These are phyloP conservation scores for Conomelus anceps DNA, from an alignment of 2,888 invertebrate species.

Conservation along the genomic window DNA sequence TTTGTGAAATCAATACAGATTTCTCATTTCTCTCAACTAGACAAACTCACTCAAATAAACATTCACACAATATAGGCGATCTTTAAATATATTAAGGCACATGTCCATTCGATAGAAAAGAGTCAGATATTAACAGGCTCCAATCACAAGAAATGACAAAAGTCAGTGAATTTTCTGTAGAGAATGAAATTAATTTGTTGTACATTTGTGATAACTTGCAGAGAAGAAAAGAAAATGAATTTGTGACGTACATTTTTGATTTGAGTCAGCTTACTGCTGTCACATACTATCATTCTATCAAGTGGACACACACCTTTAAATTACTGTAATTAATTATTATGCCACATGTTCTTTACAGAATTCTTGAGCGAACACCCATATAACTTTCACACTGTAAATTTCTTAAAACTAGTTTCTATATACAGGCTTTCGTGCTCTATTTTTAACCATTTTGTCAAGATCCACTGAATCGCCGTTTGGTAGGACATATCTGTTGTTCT, in stretches of 20 bases:
- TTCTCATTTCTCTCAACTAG: neutral
- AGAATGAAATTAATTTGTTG: no score
- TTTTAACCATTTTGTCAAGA: constrained; percentile 62
- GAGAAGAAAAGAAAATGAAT: no score
- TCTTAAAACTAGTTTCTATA: constrained; percentile 46
- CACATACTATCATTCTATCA: neutral
- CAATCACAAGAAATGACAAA: no score
- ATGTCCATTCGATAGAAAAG: neutral
- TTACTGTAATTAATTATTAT: no score
- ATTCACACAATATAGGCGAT: neutral
- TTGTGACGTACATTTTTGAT: no score
- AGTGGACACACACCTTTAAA: no score
- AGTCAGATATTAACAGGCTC: neutral
- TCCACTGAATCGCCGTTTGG: constrained; percentile 66
- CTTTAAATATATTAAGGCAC: neutral
- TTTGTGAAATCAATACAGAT: neutral
- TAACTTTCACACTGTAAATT: neutral
- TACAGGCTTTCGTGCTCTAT: constrained; percentile 57
- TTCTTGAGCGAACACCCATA: no score
- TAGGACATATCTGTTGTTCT: constrained; percentile 63
- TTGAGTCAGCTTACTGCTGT: no score
- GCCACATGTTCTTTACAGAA: no score
- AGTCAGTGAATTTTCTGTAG: no score
- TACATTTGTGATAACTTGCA: no score
- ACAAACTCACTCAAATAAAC: neutral